phyloP scores from a whole-genome alignment of 2,113 vertebrate genomes.

The Bambusicola thoracicus region DNA sequence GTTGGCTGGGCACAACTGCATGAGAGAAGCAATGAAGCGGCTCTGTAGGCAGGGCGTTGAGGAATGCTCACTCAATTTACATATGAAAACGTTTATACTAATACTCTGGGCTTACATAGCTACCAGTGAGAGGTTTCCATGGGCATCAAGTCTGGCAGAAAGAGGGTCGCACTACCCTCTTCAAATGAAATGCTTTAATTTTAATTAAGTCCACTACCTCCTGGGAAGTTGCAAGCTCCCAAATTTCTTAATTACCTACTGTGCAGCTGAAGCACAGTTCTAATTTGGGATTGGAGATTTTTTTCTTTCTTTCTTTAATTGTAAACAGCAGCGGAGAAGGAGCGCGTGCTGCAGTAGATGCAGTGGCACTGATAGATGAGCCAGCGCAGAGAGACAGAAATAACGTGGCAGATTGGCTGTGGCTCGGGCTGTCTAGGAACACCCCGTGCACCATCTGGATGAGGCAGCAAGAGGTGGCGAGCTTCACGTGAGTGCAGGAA shows the following conservation, averaged over 20 bases:
- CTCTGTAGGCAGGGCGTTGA: slow-evolving; percentile 15
- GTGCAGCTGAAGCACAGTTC: slow-evolving; percentile 24
- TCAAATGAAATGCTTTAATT: slow-evolving; percentile 60
- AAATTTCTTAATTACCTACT: slow-evolving; percentile 61
- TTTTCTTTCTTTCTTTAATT: neutral
- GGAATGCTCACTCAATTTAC: slow-evolving; percentile 45
- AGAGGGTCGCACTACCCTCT: slow-evolving; percentile 22
- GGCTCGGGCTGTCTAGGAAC: slow-evolving; percentile 56
- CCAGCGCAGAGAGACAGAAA: slow-evolving; percentile 40
- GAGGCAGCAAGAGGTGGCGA: slow-evolving; percentile 56
- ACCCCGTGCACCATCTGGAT: slow-evolving; percentile 72
- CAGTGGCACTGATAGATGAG: slow-evolving; percentile 74
- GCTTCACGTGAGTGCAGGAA: slow-evolving; percentile 38
- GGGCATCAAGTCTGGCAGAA: slow-evolving; percentile 32
- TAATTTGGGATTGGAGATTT: neutral
- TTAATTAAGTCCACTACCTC: slow-evolving; percentile 68
- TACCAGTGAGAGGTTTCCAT: slow-evolving; percentile 28
- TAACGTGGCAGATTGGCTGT: slow-evolving; percentile 65
- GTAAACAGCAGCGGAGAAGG: slow-evolving; percentile 44
- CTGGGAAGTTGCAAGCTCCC: slow-evolving; percentile 60
- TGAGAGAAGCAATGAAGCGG: slow-evolving; percentile 39
- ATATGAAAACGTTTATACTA: slow-evolving; percentile 65
- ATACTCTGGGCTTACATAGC: slow-evolving; percentile 24
- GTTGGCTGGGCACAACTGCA: slow-evolving; percentile 30
- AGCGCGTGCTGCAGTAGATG: slow-evolving; percentile 46